Evolutionary conservation across 2,888 invertebrate species (phyloP).

Genomic region (Metallyticus violacea): DNA sequence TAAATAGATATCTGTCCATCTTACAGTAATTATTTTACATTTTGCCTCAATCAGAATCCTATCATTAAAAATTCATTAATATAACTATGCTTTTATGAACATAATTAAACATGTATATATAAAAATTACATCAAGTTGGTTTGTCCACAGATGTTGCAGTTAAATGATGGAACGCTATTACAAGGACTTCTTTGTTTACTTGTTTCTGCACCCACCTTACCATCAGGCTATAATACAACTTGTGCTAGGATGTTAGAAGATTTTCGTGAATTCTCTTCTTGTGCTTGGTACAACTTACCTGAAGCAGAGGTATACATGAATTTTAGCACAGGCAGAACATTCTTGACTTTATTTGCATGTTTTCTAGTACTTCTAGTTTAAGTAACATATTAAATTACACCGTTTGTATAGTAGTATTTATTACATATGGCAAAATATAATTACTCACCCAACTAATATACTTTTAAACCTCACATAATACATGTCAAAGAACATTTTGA

Average conservation of each 20-base stretch:
- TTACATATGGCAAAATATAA: too few species aligned
- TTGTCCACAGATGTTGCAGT: conserved; percentile 7
- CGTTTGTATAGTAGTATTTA: too few species aligned
- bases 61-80: background rate
- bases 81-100: background rate
- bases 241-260: conserved; percentile 11
- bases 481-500: too few species aligned
- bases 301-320: background rate
- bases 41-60: too few species aligned
- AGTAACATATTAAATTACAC: too few species aligned
- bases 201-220: background rate
- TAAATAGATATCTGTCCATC: background rate
- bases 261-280: background rate
- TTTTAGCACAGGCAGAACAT: too few species aligned
- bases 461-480: too few species aligned
- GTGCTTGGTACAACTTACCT: conserved; percentile 10
- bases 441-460: too few species aligned
- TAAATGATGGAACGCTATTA: background rate
- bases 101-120: too few species aligned
- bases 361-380: too few species aligned
- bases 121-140: background rate
- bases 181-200: background rate
- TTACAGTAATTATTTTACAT: background rate
- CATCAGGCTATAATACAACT: background rate
- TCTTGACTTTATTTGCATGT: too few species aligned